Conservation (phyloP, 2,113 vertebrate species). For the Platysteira castanea region DNA sequence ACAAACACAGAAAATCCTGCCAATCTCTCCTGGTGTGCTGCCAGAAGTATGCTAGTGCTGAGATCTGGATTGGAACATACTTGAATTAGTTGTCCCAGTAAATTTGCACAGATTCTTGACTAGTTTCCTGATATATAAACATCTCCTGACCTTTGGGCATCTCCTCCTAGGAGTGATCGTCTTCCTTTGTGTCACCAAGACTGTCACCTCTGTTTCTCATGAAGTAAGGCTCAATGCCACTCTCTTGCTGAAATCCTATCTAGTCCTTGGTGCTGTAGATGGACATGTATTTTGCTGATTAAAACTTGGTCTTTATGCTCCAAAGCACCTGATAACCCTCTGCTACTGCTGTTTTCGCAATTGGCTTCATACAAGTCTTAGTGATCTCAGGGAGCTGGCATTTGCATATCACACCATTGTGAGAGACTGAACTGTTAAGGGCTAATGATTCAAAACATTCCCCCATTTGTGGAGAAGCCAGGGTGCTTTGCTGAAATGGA, state of each 20-base stretch:
- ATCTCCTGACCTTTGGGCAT: not conserved
- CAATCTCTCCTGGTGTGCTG: not conserved
- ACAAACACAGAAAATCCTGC: not conserved
- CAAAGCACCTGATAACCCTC: not conserved
- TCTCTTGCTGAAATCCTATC: not conserved
- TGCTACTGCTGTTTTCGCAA: not conserved
- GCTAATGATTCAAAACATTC: not conserved
- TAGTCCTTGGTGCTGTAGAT: not conserved
- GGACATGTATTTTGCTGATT: not conserved
- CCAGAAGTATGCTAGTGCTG: not conserved
- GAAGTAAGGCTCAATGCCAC: not conserved
- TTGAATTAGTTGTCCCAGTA: not conserved
- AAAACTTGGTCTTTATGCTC: not conserved
- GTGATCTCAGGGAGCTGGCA: not conserved
- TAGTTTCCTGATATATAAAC: not conserved
- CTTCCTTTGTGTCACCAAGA: not conserved
- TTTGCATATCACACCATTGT: not conserved
- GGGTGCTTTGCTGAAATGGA: not conserved
- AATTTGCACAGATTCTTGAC: not conserved
- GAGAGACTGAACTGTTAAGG: not conserved
- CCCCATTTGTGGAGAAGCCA: not conserved
- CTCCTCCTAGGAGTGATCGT: not conserved
- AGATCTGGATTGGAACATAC: not conserved
- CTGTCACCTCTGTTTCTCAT: not conserved
- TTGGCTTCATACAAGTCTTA: not conserved